Evolutionary conservation across 2,113 vertebrate species (phyloP).

Genomic region (Dicerorhinus sumatrensis): DNA sequence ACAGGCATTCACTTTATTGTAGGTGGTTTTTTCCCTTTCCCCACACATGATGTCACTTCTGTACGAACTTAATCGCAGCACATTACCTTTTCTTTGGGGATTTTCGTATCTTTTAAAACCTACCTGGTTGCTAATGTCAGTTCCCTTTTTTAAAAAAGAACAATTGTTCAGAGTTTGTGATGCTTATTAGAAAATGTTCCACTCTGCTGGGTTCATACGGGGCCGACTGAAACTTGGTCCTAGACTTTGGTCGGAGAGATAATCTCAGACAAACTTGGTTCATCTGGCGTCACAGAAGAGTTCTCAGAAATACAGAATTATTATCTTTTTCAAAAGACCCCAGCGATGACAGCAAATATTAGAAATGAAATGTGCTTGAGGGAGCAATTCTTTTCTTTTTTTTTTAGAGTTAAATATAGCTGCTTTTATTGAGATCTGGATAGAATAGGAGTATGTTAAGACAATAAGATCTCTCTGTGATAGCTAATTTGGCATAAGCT

Average conservation of each 20-base stretch:
- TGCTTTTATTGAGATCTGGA: not conserved
- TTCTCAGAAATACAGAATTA: not conserved
- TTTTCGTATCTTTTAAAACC: constrained; percentile 70
- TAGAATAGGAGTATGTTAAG: not conserved
- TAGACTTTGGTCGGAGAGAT: constrained; percentile 11
- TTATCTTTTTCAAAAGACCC: not conserved
- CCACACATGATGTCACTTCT: constrained; percentile 75
- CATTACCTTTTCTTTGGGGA: constrained; percentile 58
- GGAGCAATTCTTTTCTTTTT: not conserved
- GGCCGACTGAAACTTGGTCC: not conserved
- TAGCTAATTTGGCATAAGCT: not conserved
- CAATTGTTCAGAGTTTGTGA: constrained; percentile 36
- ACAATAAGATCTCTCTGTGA: not conserved
- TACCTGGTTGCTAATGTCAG: constrained; percentile 74
- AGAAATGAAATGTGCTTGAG: not conserved
- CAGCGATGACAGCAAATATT: not conserved
- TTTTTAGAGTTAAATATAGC: not conserved
- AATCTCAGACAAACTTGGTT: not conserved
- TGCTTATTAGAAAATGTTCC: constrained; percentile 53
- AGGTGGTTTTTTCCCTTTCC: constrained; percentile 60
- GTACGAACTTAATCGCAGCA: constrained; percentile 45
- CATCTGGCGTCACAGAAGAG: not conserved
- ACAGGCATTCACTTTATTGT: constrained; percentile 79
- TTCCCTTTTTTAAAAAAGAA: constrained; percentile 33
- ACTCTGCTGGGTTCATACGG: constrained; percentile 27